Conservation (phyloP, 1,140 invertebrate species). For the Muscidifurax raptorellus region DNA sequence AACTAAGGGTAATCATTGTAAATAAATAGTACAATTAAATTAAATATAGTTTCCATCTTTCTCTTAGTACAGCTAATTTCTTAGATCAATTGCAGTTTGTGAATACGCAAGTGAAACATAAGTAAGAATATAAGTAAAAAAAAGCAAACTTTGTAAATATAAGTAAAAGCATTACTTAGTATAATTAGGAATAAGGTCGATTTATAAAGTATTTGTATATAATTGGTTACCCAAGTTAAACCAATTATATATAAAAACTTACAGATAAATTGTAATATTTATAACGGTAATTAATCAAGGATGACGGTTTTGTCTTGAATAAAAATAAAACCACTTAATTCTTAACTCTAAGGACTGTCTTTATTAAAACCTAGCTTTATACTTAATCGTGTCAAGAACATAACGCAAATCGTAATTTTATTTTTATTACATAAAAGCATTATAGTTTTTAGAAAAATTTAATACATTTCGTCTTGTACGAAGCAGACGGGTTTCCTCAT, state of each 20-base stretch:
- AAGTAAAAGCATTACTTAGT: conserved; percentile 38
- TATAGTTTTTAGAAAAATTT: conserved; percentile 33
- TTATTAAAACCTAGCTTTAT: conserved; percentile 52
- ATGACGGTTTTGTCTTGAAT: conserved; percentile 49
- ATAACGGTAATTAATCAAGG: conserved; percentile 35
- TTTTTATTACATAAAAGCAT: conserved; percentile 40
- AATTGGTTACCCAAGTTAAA: conserved; percentile 46
- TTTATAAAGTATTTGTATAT: conserved; percentile 42
- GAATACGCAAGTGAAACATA: conserved; percentile 39
- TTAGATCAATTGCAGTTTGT: conserved; percentile 41
- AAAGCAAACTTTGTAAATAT: conserved; percentile 49
- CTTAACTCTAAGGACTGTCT: conserved; percentile 51
- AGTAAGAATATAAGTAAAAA: background rate
- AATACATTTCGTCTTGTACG: conserved; percentile 16
- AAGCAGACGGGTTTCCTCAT: conserved; percentile 23
- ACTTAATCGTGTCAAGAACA: conserved; percentile 47
- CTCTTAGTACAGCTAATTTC: conserved; percentile 22
- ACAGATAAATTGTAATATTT: conserved; percentile 43
- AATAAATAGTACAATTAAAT: conserved; percentile 52
- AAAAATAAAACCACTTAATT: conserved; percentile 51
- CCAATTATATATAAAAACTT: conserved; percentile 41
- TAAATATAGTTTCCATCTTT: conserved; percentile 26
- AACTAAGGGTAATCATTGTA: conserved; percentile 38
- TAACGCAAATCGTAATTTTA: conserved; percentile 37
- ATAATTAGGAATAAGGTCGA: conserved; percentile 39